A percentile compares a stretch with the other conserved stretches of the same genome.
These are phyloP conservation scores for Chaetops frenatus DNA, from an alignment of 2,113 vertebrate genomes.

Conservation along the genomic window DNA sequence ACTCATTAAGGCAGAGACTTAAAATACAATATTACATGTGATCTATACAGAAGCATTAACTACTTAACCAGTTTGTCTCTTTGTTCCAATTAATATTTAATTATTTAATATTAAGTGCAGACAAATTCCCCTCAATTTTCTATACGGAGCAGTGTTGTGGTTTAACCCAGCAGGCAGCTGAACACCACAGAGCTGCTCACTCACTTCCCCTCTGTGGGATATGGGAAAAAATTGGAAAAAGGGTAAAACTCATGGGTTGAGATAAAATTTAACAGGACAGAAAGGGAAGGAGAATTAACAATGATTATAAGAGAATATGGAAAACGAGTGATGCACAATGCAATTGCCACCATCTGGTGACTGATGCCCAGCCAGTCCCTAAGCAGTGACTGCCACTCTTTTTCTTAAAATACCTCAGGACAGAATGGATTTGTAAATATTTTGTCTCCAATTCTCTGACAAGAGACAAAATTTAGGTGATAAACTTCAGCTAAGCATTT, in stretches of 20 bases:
- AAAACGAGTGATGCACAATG: background rate
- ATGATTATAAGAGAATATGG: background rate
- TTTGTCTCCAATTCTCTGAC: background rate
- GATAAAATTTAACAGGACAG: background rate
- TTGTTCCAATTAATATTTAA: conserved; percentile 8
- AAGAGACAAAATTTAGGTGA: background rate
- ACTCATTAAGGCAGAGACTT: background rate
- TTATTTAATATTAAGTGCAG: background rate
- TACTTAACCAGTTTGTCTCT: background rate
- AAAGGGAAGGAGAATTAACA: background rate
- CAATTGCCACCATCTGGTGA: background rate
- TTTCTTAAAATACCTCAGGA: background rate
- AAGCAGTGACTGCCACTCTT: background rate
- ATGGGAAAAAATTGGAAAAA: background rate
- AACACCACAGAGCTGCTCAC: background rate
- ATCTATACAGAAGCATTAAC: background rate
- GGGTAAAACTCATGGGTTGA: background rate
- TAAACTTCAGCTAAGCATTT: background rate
- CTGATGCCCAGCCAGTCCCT: background rate
- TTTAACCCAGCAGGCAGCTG: background rate
- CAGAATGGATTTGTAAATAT: background rate
- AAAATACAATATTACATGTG: background rate
- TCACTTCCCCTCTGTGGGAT: background rate
- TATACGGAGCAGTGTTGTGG: background rate
- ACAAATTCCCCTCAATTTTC: background rate